Conservation (phyloP, 1,140 invertebrate species). For the Eriocheir sinensis region DNA sequence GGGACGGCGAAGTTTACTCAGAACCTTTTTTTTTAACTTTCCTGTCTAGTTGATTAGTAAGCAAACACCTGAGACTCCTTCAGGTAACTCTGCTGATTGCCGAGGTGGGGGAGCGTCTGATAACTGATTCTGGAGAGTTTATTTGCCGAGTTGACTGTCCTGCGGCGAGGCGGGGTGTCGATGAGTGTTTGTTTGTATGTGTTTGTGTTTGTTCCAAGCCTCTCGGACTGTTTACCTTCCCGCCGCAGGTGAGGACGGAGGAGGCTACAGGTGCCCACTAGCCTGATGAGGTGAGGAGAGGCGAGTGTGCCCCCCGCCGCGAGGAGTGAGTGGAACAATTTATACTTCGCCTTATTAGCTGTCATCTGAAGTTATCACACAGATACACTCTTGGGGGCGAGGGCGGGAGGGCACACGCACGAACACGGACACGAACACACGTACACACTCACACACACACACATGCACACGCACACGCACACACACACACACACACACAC, state of each 20-base stretch:
- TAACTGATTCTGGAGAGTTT: background rate
- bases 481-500: conserved; percentile 18
- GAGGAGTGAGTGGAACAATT: background rate
- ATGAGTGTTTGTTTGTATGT: background rate
- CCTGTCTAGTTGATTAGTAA: background rate
- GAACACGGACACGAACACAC: background rate
- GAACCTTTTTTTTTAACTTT: background rate
- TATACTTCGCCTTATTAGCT: conserved; percentile 4
- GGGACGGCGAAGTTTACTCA: background rate
- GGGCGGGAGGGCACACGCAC: background rate
- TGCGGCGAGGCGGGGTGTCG: background rate
- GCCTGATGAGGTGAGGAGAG: conserved; percentile 9
- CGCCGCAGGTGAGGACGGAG: background rate
- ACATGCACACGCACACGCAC: background rate
- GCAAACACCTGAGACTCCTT: background rate
- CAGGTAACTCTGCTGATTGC: background rate
- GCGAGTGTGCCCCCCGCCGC: background rate
- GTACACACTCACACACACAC: background rate
- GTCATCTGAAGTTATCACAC: conserved; percentile 24
- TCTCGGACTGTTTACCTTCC: background rate
- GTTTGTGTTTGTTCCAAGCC: background rate
- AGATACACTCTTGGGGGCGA: background rate
- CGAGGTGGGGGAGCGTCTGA: background rate
- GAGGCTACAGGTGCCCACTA: background rate
- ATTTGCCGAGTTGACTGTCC: background rate